A percentile compares a stretch with the other conserved stretches of the same genome.
Evolutionary conservation across 1,140 invertebrate species (phyloP).

Genomic region (Myzus persicae): DNA sequence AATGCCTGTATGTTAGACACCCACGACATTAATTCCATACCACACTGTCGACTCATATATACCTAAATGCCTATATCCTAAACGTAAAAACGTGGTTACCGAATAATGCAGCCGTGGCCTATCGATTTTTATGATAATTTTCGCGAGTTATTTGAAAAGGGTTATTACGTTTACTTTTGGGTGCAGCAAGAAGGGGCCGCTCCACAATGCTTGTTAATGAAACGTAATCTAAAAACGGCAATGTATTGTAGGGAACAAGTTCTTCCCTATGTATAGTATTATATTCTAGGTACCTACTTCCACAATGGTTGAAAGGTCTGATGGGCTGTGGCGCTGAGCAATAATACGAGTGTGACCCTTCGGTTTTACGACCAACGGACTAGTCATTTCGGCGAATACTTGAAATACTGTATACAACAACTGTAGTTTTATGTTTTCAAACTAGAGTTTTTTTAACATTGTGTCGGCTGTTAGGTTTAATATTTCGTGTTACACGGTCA

Average conservation of each 20-base stretch:
- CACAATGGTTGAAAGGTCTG: slow-evolving; percentile 24
- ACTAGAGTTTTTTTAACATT: not conserved
- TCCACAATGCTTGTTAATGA: slow-evolving; percentile 51
- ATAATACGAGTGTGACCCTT: slow-evolving; percentile 27
- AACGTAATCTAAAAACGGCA: slow-evolving; percentile 28
- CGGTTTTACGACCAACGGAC: not conserved
- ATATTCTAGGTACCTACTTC: not conserved
- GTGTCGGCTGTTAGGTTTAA: not conserved
- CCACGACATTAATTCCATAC: not conserved
- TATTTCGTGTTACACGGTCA: not conserved
- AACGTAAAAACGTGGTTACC: not conserved
- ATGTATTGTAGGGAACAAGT: slow-evolving; percentile 37
- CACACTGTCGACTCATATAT: not conserved
- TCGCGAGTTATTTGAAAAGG: not conserved
- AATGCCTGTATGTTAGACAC: not conserved
- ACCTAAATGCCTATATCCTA: not conserved
- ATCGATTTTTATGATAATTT: slow-evolving; percentile 33
- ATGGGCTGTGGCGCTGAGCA: not conserved
- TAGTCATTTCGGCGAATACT: not conserved
- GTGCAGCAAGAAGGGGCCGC: not conserved
- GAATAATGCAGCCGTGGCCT: not conserved
- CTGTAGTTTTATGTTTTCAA: not conserved
- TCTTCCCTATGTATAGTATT: not conserved
- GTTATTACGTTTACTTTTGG: not conserved
- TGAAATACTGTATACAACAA: not conserved